These are phyloP conservation scores for Mobula hypostoma DNA, from an alignment of 2,113 vertebrate species.

Conservation along the genomic window DNA sequence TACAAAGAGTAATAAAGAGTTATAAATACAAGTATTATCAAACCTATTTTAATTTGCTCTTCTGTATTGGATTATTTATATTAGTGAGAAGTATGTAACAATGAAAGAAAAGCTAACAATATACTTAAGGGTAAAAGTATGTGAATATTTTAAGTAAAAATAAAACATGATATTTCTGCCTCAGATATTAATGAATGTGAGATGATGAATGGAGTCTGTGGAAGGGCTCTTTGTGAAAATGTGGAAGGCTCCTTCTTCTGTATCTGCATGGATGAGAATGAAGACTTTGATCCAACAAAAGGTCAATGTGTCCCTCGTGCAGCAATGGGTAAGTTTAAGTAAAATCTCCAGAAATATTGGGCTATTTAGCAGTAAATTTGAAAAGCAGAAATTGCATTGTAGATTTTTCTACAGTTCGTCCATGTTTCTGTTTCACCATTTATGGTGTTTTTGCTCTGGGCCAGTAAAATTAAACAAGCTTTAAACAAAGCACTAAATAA, in stretches of 20 bases:
- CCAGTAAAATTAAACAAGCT: not conserved
- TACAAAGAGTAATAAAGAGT: not conserved
- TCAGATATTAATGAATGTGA: conserved; percentile 66
- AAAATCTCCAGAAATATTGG: not conserved
- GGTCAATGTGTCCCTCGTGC: conserved; percentile 51
- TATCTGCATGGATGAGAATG: conserved; percentile 64
- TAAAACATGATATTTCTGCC: conserved; percentile 3
- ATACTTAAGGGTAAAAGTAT: not conserved
- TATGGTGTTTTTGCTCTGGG: not conserved
- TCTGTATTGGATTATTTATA: not conserved
- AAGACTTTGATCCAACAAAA: conserved; percentile 65
- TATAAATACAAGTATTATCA: not conserved
- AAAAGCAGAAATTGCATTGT: not conserved
- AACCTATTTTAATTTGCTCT: not conserved
- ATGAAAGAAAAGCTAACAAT: not conserved
- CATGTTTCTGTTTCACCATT: not conserved
- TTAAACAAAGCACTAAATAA: not conserved
- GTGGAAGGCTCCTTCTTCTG: conserved; percentile 69
- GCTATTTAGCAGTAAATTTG: not conserved
- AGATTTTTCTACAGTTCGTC: not conserved
- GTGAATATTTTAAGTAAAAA: not conserved
- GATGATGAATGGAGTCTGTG: conserved; percentile 58
- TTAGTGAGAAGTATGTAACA: not conserved
- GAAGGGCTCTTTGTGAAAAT: conserved; percentile 65
- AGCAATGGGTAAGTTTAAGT: not conserved